phyloP scores from a whole-genome alignment of 2,888 invertebrate genomes.

The Agrotis clavis region DNA sequence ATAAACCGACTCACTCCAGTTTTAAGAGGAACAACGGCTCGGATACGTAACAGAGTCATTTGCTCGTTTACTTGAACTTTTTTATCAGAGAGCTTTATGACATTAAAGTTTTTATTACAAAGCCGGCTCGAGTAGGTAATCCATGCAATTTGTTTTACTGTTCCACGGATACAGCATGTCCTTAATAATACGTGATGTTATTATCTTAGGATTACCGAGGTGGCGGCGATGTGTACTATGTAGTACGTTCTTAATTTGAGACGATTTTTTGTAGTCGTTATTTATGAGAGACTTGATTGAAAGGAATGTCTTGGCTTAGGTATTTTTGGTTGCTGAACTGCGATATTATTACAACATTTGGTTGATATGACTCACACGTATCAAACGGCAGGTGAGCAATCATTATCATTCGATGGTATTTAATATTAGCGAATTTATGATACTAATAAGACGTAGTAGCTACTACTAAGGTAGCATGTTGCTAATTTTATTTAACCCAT shows the following conservation, averaged over 20 bases:
- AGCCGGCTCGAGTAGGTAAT: slow-evolving; percentile 76
- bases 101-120: slow-evolving; percentile 80
- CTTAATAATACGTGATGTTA: slow-evolving; percentile 85
- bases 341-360: too few relatives aligned
- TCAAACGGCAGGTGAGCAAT: too few relatives aligned
- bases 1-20: slow-evolving; percentile 30
- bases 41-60: slow-evolving; percentile 57
- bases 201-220: slow-evolving; percentile 79
- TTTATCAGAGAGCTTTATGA: slow-evolving; percentile 71
- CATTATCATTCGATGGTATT: too few relatives aligned
- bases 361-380: neutral
- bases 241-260: slow-evolving; percentile 47
- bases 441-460: too few relatives aligned
- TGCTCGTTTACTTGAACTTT: slow-evolving; percentile 68
- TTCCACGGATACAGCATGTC: slow-evolving; percentile 76
- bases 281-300: neutral
- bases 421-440: too few relatives aligned
- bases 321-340: neutral
- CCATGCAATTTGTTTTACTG: slow-evolving; percentile 86
- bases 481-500: too few relatives aligned
- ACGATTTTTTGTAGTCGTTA: slow-evolving; percentile 39
- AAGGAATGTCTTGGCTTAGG: neutral
- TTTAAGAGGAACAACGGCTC: slow-evolving; percentile 52
- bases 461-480: too few relatives aligned
- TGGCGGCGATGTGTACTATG: slow-evolving; percentile 46